Evolutionary conservation across 2,797 vertebrate genomes (phyloP), one percentile per base, ranked within the genome.

Genomic region (Sternarchorhynchus goeldii): DNA sequence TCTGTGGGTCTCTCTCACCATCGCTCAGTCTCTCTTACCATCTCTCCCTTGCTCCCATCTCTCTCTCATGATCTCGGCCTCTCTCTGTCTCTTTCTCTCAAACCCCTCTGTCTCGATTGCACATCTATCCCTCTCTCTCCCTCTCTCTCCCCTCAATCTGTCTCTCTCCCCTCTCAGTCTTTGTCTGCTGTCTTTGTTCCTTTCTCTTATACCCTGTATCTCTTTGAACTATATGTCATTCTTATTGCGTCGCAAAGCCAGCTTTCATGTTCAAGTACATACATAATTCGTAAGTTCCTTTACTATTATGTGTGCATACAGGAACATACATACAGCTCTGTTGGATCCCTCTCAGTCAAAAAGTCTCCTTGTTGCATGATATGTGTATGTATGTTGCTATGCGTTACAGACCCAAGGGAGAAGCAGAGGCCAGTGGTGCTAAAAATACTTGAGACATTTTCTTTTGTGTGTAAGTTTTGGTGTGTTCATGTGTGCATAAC

Each of bases 381-480:
- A 32, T 64, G 53, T 78, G 71, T 75, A 64, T 76, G 57, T 36
- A 39, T 73, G 83, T 82, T 85, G 78, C 84, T 79, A 85, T 81
- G 74, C 73, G 81, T 77, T 79, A 83, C 79, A 76, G 71, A 73
- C 76, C 76, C 76, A 62, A 2, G 68, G 79, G 73, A 58, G 69
- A 85, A 65, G 78, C 73, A 79, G 81, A 72, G 81, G 73, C 64
- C 76, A 83, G 73, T 78, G 62, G 72, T 81, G 73, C 73, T 83
- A 76, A 83, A 85, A 82, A 69, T 69, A 81, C 77, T 59, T 10
- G 21, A 81, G 77, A 73, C 32, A 57, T 81, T 75, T 73, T 45
- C 45, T 73, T 58, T 25, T 36, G 58, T 67, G 50, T 68, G 45
- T 58, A 66, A 21, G 71, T 67, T 20, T 65, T 20, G 18, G 39